Conservation (phyloP, 2,113 vertebrate genomes). For the Ictalurus furcatus region DNA sequence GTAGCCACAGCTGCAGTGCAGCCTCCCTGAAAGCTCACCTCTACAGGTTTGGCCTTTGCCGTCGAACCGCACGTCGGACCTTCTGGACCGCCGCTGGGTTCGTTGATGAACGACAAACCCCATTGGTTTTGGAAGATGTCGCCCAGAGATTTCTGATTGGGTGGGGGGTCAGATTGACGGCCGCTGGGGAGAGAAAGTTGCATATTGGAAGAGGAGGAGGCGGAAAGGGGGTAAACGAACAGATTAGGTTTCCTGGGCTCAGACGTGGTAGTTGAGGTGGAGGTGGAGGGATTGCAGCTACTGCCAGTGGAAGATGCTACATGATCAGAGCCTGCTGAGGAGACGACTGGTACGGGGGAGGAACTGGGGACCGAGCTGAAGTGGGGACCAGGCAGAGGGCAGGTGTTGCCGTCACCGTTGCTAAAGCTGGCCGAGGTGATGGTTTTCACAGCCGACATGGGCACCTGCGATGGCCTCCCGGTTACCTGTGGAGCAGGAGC, state of each 20-base stretch:
- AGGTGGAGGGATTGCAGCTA: slow-evolving; percentile 69
- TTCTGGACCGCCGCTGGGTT: slow-evolving; percentile 88
- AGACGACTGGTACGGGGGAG: slow-evolving; percentile 69
- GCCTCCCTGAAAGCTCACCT: slow-evolving; percentile 85
- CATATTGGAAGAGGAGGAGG: slow-evolving; percentile 90
- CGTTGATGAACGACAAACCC: slow-evolving; percentile 99
- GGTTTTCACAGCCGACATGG: slow-evolving; percentile 98
- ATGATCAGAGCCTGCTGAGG: slow-evolving; percentile 78
- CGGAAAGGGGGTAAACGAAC: slow-evolving; percentile 85
- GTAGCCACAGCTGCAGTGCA: slow-evolving; percentile 65
- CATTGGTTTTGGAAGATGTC: slow-evolving; percentile 99
- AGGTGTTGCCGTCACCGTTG: slow-evolving; percentile 85
- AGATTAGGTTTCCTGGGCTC: slow-evolving; percentile 93
- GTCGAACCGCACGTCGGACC: slow-evolving; percentile 67
- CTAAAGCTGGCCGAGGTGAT: slow-evolving; percentile 94
- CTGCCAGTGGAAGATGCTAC: slow-evolving; percentile 79
- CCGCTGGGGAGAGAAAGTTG: slow-evolving; percentile 90
- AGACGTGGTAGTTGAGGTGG: slow-evolving; percentile 70
- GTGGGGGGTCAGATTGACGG: slow-evolving; percentile 84
- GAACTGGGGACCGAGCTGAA: slow-evolving; percentile 73
- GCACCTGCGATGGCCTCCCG: slow-evolving; percentile 90
- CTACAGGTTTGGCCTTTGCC: slow-evolving; percentile 75
- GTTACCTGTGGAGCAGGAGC: slow-evolving; percentile 73
- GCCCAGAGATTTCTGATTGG: slow-evolving; percentile 94
- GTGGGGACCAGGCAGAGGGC: slow-evolving; percentile 80